Evolutionary conservation across 2,797 vertebrate species (phyloP).

Genomic region (Chlorospingus flavigularis): DNA sequence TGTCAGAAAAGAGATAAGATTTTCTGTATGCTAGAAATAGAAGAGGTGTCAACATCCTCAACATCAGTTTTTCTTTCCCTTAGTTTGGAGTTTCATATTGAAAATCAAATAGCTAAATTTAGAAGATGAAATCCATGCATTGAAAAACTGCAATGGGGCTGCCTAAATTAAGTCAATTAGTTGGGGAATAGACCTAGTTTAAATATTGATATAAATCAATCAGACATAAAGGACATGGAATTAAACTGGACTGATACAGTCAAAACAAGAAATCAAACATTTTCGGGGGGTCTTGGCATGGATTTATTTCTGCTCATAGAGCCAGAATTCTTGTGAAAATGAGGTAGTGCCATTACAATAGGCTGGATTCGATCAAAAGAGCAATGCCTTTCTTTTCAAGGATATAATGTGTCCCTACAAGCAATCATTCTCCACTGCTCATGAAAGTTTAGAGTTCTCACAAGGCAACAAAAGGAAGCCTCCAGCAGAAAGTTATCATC

Average conservation of each 20-base stretch:
- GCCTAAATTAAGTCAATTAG: neutral
- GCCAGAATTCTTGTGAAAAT: neutral
- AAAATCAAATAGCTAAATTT: neutral
- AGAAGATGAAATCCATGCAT: neutral
- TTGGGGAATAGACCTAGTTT: neutral
- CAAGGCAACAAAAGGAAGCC: neutral
- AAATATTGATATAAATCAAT: neutral
- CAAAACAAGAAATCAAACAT: neutral
- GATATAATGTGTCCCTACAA: neutral
- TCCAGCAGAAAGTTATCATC: neutral
- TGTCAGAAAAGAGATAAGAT: neutral
- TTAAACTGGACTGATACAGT: neutral
- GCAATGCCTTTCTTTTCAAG: neutral
- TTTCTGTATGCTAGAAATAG: neutral
- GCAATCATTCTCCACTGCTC: neutral
- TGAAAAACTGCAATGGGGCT: neutral
- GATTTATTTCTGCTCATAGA: neutral
- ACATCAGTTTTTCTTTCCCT: neutral
- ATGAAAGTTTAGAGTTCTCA: neutral
- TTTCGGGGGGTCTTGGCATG: rapidly evolving
- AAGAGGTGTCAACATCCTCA: neutral
- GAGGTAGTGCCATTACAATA: neutral
- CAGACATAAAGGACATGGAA: neutral
- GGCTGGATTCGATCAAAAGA: neutral
- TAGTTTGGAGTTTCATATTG: neutral